Evolutionary conservation across 2,888 invertebrate genomes (phyloP), one percentile per base, ranked within the genome.

Genomic region (Spisula subtruncata): DNA sequence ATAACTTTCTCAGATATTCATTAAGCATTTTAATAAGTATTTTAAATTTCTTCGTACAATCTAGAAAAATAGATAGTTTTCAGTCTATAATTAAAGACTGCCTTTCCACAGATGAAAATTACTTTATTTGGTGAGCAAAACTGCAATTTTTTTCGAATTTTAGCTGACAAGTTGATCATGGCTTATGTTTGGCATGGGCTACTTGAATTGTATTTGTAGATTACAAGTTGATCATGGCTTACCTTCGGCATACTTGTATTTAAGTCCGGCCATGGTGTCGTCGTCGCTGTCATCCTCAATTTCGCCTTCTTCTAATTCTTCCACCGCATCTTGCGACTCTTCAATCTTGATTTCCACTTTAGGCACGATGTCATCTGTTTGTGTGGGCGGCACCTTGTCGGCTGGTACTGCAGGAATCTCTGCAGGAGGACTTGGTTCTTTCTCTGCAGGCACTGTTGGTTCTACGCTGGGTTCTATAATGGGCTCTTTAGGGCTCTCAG

Each of bases 191-290:
- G n/a, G n/a, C n/a, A n/a, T n/a, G n/a, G n/a, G n/a, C n/a, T n/a
- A n/a, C n/a, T n/a, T n/a, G n/a, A n/a, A n/a, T n/a, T n/a, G n/a
- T n/a, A n/a, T n/a, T 48, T 5, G 5, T 48, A 48, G 48, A 16
- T 8, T 10, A 51, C 6, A 51, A 51, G 41, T 41, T 41, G 4
- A 41, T 41, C 4, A 14, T 20, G 20, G 16, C 16, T n/a, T 92
- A 95, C 95, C 95, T 94, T 95, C 94, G 66, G 94, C 93, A 82
- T 95, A 95, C 82, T 91, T 93, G 88, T 95, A 95, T 91, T 93
- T 93, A 20, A 93, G 89, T 88, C 89, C 89, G 25, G 83, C 54
- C 48, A 87, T 87, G 20, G 81, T 81, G 2, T 90, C 87, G 18
- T 90, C 91, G 32, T 90, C 84, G 0, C 85, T 81, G 29, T 91